Base-by-base conservation (phyloP, 2,113 vertebrate species). In the Corythoichthys haematopterus region DNA sequence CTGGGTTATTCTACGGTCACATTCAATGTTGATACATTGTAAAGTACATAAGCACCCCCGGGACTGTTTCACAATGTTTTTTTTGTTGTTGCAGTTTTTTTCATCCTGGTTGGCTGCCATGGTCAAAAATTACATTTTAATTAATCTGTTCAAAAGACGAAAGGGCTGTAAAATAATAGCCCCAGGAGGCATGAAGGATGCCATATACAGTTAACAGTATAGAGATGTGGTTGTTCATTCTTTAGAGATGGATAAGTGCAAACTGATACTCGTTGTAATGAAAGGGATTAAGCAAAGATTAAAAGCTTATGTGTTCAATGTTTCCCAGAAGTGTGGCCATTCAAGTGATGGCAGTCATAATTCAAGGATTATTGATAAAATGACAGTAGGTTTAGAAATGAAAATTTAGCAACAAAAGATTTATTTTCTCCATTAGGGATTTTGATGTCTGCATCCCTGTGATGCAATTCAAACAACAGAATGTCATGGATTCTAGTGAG, bases 221-320 rank as follows among this genome's bases (percentile, higher is more conserved):
- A n/a, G 45, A 8, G 8, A 47, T 7, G 9, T 51, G 46, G 55
- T 73, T 63, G 50, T 76, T 72, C 63, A 83, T 6, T 77, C 9
- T 57, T 55, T n/a, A 64, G 28, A 74, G 67, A 78, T 70, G 68
- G 72, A 72, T 58, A 47, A 16, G 16, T 48, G 47, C 69, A 61
- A 73, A 78, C 51, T 74, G 64, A 75, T 70, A 50, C 20, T 74
- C 36, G 70, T 68, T 81, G 50, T 65, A 81, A 72, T 76, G 60
- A 82, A 71, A 43, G 14, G 80, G 70, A 82, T 80, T 81, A 75
- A 56, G 13, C 15, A 68, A 78, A 74, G 79, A 77, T 83, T 79
- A 81, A 73, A 52, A 67, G 55, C 65, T 80, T 83, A 78, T 73
- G 71, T 75, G 65, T 76, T 78, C 58, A 66, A 11, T 45, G 75